These are phyloP conservation scores for Pseudorasbora parva DNA, from an alignment of 2,113 vertebrate genomes.

Conservation along the genomic window DNA sequence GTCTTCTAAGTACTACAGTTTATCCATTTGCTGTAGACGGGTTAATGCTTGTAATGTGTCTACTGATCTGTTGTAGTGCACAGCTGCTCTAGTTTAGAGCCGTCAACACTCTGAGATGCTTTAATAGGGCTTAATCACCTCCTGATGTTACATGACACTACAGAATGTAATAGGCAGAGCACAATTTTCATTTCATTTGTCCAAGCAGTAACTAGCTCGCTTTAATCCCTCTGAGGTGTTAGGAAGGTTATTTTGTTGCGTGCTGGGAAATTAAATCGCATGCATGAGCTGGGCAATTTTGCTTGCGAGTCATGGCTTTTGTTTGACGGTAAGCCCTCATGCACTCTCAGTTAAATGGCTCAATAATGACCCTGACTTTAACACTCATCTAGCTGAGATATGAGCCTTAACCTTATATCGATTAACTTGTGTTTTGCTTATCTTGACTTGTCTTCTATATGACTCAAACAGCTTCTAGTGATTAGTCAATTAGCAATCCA, in stretches of 20 bases:
- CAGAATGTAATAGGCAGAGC: neutral
- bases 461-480: constrained; percentile 22
- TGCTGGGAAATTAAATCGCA: neutral
- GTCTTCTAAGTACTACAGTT: neutral
- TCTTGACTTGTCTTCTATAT: constrained; percentile 20
- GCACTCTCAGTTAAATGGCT: neutral
- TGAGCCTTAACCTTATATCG: neutral
- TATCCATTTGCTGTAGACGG: neutral
- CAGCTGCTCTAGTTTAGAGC: neutral
- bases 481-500: constrained; percentile 33
- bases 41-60: neutral
- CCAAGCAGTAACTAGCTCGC: neutral
- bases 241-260: neutral
- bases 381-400: neutral
- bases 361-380: constrained; percentile 16
- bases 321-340: neutral
- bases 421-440: constrained; percentile 29
- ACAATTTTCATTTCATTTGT: neutral
- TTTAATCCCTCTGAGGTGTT: neutral
- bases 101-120: neutral
- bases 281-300: neutral
- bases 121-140: neutral
- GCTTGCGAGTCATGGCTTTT: neutral
- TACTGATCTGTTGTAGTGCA: neutral
- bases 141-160: neutral